Evolutionary conservation across 2,113 vertebrate genomes (phyloP), one percentile per base, ranked within the genome.

Genomic region (Notarius lentiginosus): DNA sequence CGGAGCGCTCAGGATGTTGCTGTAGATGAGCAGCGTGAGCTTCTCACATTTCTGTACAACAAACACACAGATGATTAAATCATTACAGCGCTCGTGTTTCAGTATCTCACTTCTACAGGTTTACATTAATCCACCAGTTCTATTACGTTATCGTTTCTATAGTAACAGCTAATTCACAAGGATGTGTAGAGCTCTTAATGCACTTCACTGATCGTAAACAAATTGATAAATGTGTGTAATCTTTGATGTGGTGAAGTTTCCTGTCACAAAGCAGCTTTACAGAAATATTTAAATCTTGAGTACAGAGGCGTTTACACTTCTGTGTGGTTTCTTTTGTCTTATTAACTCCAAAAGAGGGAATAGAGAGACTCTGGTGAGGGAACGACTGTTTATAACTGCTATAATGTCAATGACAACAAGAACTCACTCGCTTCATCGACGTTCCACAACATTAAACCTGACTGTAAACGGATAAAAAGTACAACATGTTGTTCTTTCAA

Each of bases 21-120:
- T 97, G 93, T 97, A 96, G 92, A 99, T 94, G 79, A 96, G 95
- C 89, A 99, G 95, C 60, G 96, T 95, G 94, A 99, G 93, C 91
- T 97, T 97, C 92, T 99, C 98, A 92, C 98, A 99, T 91, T 96
- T 99, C 98, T 99, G 93, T 58, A 90, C 82, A 83, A 76, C 51
- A 82, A 82, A 81, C 56, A 90, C 80, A 58, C 22, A 83, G 18
- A 61, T 61, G 24, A 81, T 61, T 81, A 56, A 61, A 18, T 81
- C 20, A 55, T 34, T 22, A 85, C 41, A 63, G 41, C 53, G 24
- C 41, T 22, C 41, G 10, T 41, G 8, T 51, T 55, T 77, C 81
- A 61, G 41, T 30, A 22, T 12, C 20, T 22, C 53, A 18, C 11
- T 55, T 55, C 12, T 30, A 7, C 47, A n/a, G 73, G 49, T 8